phyloP scores from a whole-genome alignment of 1,140 invertebrate species.

The Mylabris phalerata region DNA sequence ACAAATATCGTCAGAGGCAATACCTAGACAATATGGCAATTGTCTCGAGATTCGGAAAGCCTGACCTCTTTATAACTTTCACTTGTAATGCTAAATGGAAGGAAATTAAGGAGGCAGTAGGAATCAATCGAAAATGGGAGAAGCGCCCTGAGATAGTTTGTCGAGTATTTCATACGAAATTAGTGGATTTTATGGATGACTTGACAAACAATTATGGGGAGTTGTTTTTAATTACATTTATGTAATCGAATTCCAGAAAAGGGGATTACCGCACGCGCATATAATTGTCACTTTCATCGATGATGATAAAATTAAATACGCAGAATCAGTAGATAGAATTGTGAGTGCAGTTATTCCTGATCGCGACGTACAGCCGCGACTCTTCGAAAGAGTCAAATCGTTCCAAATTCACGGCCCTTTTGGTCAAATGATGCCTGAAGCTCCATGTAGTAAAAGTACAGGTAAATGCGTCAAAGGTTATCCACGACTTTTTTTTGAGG shows the following conservation, averaged over 20 bases:
- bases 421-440: neutral
- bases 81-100: neutral
- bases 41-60: neutral
- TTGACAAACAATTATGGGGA: neutral
- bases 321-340: neutral
- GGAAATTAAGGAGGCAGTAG: neutral
- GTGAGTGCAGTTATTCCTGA: neutral
- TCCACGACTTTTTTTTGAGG: no score
- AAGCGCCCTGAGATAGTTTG: neutral
- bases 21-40: constrained; percentile 1
- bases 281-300: neutral
- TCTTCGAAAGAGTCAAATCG: neutral
- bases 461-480: no score
- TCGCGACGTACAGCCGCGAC: neutral
- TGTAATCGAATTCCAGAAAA: neutral
- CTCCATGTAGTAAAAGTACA: neutral
- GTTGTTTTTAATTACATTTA: neutral
- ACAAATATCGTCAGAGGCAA: neutral
- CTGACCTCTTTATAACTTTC: neutral
- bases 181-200: no score
- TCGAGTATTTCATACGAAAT: no score
- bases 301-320: neutral
- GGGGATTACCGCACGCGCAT: neutral
- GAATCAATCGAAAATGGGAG: neutral
- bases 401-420: neutral